Evolutionary conservation across 2,888 invertebrate species (phyloP), one percentile per base, ranked within the genome.

Genomic region (Nomada goodeniana): DNA sequence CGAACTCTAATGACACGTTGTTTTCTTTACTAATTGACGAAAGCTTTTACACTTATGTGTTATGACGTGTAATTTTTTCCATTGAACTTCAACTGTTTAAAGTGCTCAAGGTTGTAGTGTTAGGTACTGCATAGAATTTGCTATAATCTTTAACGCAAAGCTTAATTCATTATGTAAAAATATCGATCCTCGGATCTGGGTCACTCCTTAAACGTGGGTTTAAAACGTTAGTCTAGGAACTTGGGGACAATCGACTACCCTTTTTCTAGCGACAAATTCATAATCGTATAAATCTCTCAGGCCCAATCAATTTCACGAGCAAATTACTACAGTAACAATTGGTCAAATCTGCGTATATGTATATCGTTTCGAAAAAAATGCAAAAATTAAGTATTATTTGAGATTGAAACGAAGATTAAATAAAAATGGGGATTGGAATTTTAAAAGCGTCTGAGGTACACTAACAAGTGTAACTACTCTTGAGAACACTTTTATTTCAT

Each of bases 91-190:
- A 60, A 57, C 63, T 47, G 18, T 13, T 23, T n/a, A 20, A 65
- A 15, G 47, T 75, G 55, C 47, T 72, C 82, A 82, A 82, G 81
- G 82, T 68, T 11, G 44, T 50, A 64, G 47, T n/a, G 23, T 78
- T 70, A 3, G 36, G 26, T 76, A 59, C 63, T 64, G 57, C 64
- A 44, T 23, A 53, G 57, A 26, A 64, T 69, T 69, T 59, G n/a
- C 55, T 57, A 59, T 55, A 72, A 74, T 74, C 71, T 59, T 63
- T 63, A 60, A 64, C 73, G 26, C 50, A 68, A 64, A 64, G 67
- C 61, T 63, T 47, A 55, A 76, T 83, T 61, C 52, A 83, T 83
- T 79, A 83, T 83, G 70, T 73, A 83, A 50, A 76, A 67, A 61
- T 63, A 83, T 83, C 68, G 83, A 83, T 18, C 20, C 42, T 1